Evolutionary conservation across 2,888 invertebrate species (phyloP).

Genomic region (Synergus umbraculus): DNA sequence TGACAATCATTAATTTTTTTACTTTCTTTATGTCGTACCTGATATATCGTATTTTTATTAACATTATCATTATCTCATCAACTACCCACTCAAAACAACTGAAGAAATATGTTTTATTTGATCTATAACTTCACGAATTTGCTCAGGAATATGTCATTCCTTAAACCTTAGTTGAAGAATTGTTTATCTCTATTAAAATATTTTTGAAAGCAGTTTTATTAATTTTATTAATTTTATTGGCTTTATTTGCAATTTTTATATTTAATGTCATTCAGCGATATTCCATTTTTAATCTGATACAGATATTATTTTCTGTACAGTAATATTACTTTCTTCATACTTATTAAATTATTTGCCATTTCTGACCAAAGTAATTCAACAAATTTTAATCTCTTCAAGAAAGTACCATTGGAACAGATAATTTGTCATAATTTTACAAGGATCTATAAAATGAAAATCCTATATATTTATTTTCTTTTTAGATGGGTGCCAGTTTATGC

Average conservation of each 20-base stretch:
- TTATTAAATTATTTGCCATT: too few relatives aligned
- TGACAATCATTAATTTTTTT: not conserved
- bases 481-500: constrained; percentile 96
- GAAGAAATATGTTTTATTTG: too few relatives aligned
- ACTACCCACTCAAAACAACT: too few relatives aligned
- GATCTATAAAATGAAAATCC: not conserved
- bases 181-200: not conserved
- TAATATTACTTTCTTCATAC: too few relatives aligned
- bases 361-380: not conserved
- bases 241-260: too few relatives aligned
- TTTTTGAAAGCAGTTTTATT: not conserved
- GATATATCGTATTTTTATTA: not conserved
- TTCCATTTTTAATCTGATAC: too few relatives aligned
- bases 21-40: not conserved
- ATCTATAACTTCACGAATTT: too few relatives aligned
- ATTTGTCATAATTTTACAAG: not conserved
- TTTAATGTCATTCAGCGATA: too few relatives aligned
- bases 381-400: not conserved
- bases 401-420: not conserved
- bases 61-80: too few relatives aligned
- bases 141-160: too few relatives aligned
- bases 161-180: not conserved
- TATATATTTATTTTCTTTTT: constrained; percentile 46
- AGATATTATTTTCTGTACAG: too few relatives aligned
- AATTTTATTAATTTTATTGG: too few relatives aligned